A percentile compares a stretch with the other conserved stretches of the same genome.
phyloP scores from a whole-genome alignment of 2,113 vertebrate genomes.

The Python bivittatus region DNA sequence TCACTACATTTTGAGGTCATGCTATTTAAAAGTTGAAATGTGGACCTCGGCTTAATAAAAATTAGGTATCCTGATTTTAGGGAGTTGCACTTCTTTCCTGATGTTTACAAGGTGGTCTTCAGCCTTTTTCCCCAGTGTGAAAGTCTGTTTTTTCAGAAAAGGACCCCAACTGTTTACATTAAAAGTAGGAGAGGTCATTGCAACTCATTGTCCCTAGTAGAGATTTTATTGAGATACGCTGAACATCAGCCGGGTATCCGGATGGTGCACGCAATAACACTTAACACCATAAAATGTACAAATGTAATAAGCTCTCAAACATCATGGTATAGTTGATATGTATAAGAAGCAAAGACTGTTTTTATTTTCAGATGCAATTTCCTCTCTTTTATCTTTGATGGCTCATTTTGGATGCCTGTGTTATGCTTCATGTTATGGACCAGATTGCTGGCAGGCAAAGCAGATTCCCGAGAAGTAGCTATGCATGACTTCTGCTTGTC shows the following conservation, averaged over 20 bases:
- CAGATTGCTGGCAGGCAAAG: constrained; percentile 89
- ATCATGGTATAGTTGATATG: no score
- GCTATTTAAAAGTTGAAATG: no score
- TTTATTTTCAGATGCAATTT: constrained; percentile 9
- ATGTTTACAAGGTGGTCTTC: no score
- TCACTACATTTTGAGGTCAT: no score
- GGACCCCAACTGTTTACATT: no score
- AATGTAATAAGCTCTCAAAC: background rate
- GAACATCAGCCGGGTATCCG: background rate
- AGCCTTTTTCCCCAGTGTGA: background rate
- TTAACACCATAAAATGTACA: background rate
- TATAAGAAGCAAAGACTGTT: background rate
- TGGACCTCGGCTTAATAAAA: no score
- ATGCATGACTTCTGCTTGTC: constrained; percentile 88
- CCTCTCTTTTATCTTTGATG: constrained; percentile 1
- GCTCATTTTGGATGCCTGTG: constrained; percentile 82
- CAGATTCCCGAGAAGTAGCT: constrained; percentile 89
- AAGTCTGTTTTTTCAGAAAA: background rate
- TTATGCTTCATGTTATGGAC: constrained; percentile 82
- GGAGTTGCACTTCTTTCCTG: no score
- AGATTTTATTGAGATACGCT: no score
- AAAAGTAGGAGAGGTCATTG: no score
- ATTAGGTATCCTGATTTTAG: no score
- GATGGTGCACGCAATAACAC: background rate
- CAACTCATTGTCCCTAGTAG: no score